phyloP scores from a whole-genome alignment of 1,140 invertebrate genomes.

The Saxidomus purpurata region DNA sequence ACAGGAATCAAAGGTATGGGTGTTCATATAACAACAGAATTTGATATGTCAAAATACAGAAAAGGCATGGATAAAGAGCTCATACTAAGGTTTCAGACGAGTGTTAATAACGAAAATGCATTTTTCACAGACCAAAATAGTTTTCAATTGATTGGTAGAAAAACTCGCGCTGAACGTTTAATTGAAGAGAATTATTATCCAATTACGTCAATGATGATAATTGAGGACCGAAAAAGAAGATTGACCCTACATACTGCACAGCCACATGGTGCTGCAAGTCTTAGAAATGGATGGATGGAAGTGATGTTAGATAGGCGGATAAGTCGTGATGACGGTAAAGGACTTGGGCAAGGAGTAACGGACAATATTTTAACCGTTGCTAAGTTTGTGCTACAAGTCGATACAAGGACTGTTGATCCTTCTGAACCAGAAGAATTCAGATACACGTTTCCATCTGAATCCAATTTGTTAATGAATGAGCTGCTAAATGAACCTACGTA shows the following conservation, averaged over 20 bases:
- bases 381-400: conserved; percentile 94
- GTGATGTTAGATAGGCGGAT: conserved; percentile 95
- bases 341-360: conserved; percentile 95
- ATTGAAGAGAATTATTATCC: conserved; percentile 97
- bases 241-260: conserved; percentile 94
- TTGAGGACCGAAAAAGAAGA: conserved; percentile 91
- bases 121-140: conserved; percentile 98
- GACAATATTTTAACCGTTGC: conserved; percentile 93
- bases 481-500: conserved; percentile 51
- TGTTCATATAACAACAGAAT: conserved; percentile 91
- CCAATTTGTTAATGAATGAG: conserved; percentile 47
- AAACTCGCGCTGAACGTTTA: conserved; percentile 89
- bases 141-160: conserved; percentile 90
- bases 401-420: conserved; percentile 83
- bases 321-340: conserved; percentile 94
- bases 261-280: conserved; percentile 93
- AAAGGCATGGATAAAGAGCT: conserved; percentile 84
- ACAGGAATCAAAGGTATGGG: conserved; percentile 82
- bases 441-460: conserved; percentile 44
- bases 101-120: conserved; percentile 88
- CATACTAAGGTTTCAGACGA: conserved; percentile 94
- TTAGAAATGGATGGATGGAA: conserved; percentile 93
- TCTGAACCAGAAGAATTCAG: background rate
- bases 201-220: conserved; percentile 93
- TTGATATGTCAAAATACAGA: conserved; percentile 32